Base-by-base conservation (phyloP, 2,113 vertebrate genomes). In the Mormyrus iriodes region DNA sequence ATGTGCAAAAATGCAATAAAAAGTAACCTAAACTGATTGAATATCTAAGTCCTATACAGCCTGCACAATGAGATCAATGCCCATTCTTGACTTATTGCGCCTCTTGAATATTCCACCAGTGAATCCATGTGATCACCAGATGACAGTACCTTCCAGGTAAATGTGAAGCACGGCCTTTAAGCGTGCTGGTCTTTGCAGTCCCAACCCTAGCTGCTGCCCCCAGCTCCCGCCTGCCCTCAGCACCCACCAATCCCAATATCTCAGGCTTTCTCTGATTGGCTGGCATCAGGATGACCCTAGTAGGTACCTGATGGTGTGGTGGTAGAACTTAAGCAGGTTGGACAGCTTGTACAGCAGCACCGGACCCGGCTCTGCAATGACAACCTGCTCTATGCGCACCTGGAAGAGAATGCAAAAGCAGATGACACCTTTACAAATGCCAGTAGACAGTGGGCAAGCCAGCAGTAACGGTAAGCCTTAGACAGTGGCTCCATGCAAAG, bases 321-420 rank as follows among this genome's bases (percentile, higher is more conserved):
- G 97, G 94, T 99, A 99, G 93, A 99, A 99, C 92, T 98, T 98
- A 0, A 99, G 97, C 90, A 99, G 96, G 94, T 99, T 99, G 90
- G 98, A 99, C 91, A 99, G 97, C 94, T 99, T 99, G 92, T 99
- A 99, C 17, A 99, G 95, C 65, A 99, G 95, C 88, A 99, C 98
- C 17, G 98, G 97, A 1, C 98, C 98, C 1, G 98, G 98, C 89
- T 99, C 98, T 0, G 98, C 97, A 86, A 99, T 96, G 21, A 99
- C 98, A 79, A 99, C 98, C 93, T 99, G 98, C 89, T 99, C 98
- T 91, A 99, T 99, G 90, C 98, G 97, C 91, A 99, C 98, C 98
- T 99, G 92, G 89, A 90, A 31, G 91, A 49, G 27, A 4, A 49
- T 51, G 27, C 48, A 53, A 44, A 27, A 17, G 12, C 85, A 39